phyloP scores from a whole-genome alignment of 2,113 vertebrate genomes.

The Aptenodytes forsteri region DNA sequence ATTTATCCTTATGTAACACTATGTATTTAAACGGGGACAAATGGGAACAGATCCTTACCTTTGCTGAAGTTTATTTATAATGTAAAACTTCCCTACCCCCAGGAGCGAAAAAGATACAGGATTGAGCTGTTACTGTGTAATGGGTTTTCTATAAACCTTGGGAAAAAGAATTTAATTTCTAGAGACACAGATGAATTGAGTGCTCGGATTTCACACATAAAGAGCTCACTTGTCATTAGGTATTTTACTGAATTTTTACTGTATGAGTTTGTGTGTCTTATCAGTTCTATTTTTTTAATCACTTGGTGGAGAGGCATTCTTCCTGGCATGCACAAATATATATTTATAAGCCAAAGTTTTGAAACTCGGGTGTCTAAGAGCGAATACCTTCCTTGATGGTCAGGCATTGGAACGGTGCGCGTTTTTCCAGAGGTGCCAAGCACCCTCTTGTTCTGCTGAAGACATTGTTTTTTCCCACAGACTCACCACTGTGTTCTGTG shows the following conservation, averaged over 20 bases:
- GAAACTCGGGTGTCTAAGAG: neutral
- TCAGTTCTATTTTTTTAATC: neutral
- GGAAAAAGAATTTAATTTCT: neutral
- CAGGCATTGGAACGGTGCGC: neutral
- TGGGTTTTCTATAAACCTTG: neutral
- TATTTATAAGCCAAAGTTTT: neutral
- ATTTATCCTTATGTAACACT: neutral
- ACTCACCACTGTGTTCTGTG: neutral
- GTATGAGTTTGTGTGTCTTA: neutral
- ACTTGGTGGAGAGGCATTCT: neutral
- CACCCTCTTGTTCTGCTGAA: neutral
- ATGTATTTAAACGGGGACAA: neutral
- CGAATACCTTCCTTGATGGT: neutral
- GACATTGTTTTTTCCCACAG: neutral
- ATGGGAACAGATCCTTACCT: neutral
- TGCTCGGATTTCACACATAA: neutral
- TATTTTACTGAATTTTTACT: neutral
- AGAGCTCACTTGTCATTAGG: neutral
- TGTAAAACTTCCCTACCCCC: neutral
- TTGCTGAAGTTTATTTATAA: neutral
- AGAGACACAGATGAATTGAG: neutral
- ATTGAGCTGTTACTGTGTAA: neutral
- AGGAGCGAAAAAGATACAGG: neutral
- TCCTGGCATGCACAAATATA: neutral
- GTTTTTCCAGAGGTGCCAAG: neutral